Conservation (phyloP, 2,797 vertebrate species). For the Gorsachius magnificus region DNA sequence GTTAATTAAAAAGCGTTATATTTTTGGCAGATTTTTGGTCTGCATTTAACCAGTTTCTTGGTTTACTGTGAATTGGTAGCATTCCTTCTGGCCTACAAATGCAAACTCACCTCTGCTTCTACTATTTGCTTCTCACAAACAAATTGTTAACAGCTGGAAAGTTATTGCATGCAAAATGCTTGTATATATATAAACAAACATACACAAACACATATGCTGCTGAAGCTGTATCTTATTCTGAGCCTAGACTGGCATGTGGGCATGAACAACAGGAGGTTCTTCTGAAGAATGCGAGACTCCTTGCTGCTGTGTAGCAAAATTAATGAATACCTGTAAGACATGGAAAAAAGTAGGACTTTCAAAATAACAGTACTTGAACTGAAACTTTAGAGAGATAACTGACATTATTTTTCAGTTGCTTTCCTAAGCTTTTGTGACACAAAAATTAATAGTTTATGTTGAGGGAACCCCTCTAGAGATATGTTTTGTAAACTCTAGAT, state of each 20-base stretch:
- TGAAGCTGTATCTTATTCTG: background rate
- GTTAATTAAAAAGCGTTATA: background rate
- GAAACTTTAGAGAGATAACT: background rate
- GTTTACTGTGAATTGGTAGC: background rate
- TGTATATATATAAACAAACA: background rate
- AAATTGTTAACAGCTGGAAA: background rate
- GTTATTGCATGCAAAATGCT: background rate
- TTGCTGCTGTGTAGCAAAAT: constrained; percentile 60
- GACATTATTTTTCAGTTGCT: background rate
- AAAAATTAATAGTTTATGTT: background rate
- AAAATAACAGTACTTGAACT: background rate
- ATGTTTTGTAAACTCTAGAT: background rate
- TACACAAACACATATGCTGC: background rate
- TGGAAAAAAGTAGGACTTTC: background rate
- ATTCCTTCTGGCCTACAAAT: background rate
- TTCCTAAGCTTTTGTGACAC: background rate
- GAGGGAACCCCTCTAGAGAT: background rate
- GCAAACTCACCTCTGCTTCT: background rate
- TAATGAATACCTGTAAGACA: constrained; percentile 74
- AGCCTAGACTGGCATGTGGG: constrained; percentile 7
- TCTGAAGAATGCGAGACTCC: background rate
- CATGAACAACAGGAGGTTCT: background rate
- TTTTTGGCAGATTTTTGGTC: background rate
- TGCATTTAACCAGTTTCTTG: background rate
- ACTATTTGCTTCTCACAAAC: background rate